These are phyloP conservation scores for Agrotis segetum DNA, from an alignment of 2,888 invertebrate genomes.

Conservation along the genomic window DNA sequence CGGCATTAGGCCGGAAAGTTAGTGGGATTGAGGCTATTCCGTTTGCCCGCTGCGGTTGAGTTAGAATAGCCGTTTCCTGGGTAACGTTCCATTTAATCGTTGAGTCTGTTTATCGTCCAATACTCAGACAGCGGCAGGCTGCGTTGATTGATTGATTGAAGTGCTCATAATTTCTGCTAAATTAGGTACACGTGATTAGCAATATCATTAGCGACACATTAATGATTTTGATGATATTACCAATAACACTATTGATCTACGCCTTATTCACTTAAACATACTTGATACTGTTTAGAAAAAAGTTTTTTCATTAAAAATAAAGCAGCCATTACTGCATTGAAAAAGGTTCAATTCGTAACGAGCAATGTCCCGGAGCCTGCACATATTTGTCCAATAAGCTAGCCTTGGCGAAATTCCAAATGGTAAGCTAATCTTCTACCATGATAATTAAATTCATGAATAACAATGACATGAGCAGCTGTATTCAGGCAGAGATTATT, in stretches of 20 bases:
- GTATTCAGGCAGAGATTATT: not conserved
- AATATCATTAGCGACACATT: not conserved
- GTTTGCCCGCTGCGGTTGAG: conserved; percentile 17
- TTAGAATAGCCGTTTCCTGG: conserved; percentile 27
- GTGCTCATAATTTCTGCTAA: conserved; percentile 9
- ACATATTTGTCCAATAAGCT: not conserved
- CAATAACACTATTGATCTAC: too few relatives aligned
- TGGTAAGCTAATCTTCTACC: not conserved
- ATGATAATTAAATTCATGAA: not conserved
- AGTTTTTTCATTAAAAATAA: too few relatives aligned
- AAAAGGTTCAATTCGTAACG: not conserved
- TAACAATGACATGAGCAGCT: not conserved
- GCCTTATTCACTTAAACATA: too few relatives aligned
- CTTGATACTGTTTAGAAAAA: too few relatives aligned
- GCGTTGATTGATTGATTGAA: conserved; percentile 36
- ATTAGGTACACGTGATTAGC: not conserved
- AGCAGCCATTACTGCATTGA: too few relatives aligned
- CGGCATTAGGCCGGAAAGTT: conserved; percentile 43
- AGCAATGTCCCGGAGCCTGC: too few relatives aligned
- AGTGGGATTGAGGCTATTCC: conserved; percentile 41
- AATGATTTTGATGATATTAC: not conserved
- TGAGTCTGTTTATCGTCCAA: not conserved
- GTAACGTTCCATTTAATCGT: conserved; percentile 38
- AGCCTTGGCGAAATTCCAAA: not conserved
- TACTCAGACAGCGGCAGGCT: not conserved